Conservation (phyloP, 2,113 vertebrate species). For the Chaenogobius annularis region DNA sequence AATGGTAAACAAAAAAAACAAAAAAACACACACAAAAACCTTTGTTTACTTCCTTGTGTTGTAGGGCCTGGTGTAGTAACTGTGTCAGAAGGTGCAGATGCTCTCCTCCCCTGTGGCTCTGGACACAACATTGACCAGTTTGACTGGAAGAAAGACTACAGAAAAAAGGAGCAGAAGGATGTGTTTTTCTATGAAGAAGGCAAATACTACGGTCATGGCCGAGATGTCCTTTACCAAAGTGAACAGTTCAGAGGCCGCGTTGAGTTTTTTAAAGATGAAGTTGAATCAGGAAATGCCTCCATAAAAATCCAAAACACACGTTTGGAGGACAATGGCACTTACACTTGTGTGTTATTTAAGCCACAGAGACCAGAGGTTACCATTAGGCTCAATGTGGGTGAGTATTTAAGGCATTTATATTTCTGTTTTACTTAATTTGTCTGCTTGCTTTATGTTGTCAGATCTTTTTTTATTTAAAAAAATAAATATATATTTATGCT, state of each 20-base stretch:
- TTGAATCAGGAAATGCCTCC: constrained; percentile 12
- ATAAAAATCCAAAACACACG: neutral
- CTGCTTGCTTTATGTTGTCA: too few relatives aligned
- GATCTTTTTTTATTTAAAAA: too few relatives aligned
- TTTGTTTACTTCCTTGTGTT: neutral
- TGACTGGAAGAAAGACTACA: neutral
- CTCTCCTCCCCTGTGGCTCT: neutral
- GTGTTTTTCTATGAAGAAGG: neutral
- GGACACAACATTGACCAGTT: neutral
- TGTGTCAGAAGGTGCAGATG: neutral
- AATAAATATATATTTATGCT: too few relatives aligned
- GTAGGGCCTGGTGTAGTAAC: neutral
- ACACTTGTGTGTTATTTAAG: constrained; percentile 7
- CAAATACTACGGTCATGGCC: too few relatives aligned
- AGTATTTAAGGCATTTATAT: constrained; percentile 12
- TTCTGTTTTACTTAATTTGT: too few relatives aligned
- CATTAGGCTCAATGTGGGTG: neutral
- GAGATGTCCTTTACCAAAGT: too few relatives aligned
- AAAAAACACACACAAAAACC: too few relatives aligned
- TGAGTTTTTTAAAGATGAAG: neutral
- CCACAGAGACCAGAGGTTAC: too few relatives aligned
- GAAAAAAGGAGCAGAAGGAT: neutral
- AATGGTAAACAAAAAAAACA: neutral
- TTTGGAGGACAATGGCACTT: neutral
- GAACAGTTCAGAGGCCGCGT: constrained; percentile 7